These are phyloP conservation scores for Hemicrepidius hirtus DNA, from an alignment of 2,888 invertebrate genomes.

Conservation along the genomic window DNA sequence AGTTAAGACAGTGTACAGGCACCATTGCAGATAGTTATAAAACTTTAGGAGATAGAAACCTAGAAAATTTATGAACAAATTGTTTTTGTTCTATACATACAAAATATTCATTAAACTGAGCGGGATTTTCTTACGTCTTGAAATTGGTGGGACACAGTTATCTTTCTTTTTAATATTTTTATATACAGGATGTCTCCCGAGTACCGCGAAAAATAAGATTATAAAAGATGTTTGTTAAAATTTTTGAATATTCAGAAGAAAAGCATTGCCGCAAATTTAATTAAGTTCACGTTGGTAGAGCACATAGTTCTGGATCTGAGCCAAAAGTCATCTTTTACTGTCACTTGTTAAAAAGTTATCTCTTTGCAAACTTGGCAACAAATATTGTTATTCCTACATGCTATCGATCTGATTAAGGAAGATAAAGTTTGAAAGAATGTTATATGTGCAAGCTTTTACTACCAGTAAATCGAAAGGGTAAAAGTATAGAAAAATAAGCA, in stretches of 20 bases:
- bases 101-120: no score
- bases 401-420: constrained; percentile 38
- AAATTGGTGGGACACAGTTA: no score
- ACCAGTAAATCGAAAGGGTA: constrained; percentile 1
- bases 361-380: constrained; percentile 35
- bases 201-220: no score
- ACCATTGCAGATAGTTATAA: not conserved
- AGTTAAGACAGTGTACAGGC: not conserved
- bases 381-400: constrained; percentile 19
- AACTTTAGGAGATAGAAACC: not conserved
- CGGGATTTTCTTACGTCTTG: no score
- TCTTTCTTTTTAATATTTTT: no score
- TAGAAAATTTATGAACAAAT: no score
- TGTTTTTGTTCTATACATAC: no score
- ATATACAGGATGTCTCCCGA: no score
- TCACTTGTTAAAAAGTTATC: constrained; percentile 39
- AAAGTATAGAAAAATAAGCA: constrained; percentile 15
- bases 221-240: no score
- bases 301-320: constrained; percentile 15
- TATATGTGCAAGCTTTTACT: constrained; percentile 24
- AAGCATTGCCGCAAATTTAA: constrained; percentile 36
- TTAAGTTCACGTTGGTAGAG: constrained; percentile 22
- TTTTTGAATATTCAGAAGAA: no score
- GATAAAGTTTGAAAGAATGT: constrained; percentile 26
- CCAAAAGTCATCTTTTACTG: constrained; percentile 36